phyloP scores from a whole-genome alignment of 2,113 vertebrate species.

The Ailuropoda melanoleuca region DNA sequence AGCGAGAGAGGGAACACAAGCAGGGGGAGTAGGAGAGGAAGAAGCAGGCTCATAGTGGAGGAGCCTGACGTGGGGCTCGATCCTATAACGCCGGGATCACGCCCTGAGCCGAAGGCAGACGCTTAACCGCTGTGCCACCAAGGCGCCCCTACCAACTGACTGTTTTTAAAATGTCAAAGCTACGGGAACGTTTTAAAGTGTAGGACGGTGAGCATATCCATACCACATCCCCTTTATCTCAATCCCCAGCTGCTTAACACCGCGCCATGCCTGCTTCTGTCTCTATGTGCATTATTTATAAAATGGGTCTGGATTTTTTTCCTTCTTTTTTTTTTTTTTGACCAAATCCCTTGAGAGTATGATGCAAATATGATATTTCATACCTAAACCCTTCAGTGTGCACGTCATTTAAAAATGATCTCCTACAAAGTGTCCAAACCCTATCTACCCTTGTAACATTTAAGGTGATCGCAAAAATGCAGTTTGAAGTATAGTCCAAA shows the following conservation, averaged over 20 bases:
- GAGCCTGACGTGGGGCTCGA: too few species aligned
- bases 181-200: neutral
- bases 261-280: accelerated
- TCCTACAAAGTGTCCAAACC: neutral
- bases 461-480: neutral
- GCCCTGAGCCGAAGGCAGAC: too few species aligned
- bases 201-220: accelerated
- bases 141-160: too few species aligned
- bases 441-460: neutral
- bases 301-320: accelerated
- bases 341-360: neutral
- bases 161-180: neutral
- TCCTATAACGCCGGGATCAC: too few species aligned
- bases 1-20: too few species aligned
- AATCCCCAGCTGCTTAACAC: accelerated
- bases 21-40: too few species aligned
- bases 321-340: neutral
- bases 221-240: neutral
- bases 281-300: neutral
- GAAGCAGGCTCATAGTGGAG: too few species aligned
- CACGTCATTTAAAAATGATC: neutral
- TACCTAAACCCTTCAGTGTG: neutral
- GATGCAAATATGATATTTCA: neutral
- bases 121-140: too few species aligned
- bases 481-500: too few species aligned